A percentile compares a stretch with the other conserved stretches of the same genome.
Conservation (phyloP, 1,140 invertebrate species). For the Zeugodacus cucurbitae region DNA sequence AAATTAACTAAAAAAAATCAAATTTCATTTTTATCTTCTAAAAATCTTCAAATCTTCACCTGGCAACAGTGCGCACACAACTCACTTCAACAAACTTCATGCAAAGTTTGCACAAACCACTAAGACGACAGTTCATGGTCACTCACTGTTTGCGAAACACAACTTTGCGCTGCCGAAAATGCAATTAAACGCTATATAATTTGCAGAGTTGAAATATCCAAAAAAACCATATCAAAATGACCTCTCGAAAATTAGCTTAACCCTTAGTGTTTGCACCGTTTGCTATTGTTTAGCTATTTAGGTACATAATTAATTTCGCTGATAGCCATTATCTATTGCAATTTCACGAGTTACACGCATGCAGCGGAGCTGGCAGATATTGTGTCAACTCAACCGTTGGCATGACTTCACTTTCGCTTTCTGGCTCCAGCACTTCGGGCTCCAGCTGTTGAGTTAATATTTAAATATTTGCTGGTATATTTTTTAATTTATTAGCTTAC, state of each 20-base stretch:
- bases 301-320: conserved; percentile 24
- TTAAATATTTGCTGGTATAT: conserved; percentile 12
- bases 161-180: neutral
- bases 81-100: too few relatives aligned
- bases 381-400: neutral
- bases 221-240: neutral
- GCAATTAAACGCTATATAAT: neutral
- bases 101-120: too few relatives aligned
- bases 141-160: neutral
- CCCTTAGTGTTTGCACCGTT: neutral
- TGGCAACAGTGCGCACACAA: too few relatives aligned
- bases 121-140: neutral
- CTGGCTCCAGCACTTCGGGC: neutral
- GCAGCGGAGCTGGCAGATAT: neutral
- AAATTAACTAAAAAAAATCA: neutral
- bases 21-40: too few relatives aligned
- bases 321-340: neutral
- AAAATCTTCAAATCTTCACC: too few relatives aligned
- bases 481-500: conserved; percentile 27
- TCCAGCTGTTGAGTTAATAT: conserved; percentile 18
- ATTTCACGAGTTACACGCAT: neutral
- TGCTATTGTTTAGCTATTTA: too few relatives aligned
- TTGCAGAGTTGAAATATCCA: neutral
- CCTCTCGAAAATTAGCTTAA: conserved; percentile 12
- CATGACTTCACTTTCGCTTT: conserved; percentile 31